Evolutionary conservation across 2,113 vertebrate species (phyloP).

Genomic region (Hippoglossus stenolepis): DNA sequence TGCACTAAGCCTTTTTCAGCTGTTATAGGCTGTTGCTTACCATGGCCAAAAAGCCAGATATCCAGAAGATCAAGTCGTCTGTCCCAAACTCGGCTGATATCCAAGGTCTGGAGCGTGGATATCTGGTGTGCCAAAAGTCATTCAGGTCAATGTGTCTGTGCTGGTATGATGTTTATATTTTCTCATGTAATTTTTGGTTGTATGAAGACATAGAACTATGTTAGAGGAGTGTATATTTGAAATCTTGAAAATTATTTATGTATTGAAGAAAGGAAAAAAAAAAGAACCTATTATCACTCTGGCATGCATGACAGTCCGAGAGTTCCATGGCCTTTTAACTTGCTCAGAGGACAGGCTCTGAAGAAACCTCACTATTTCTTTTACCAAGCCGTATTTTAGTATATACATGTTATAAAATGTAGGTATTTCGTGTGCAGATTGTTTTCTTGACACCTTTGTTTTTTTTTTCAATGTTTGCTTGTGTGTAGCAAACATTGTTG

Average conservation of each 20-base stretch:
- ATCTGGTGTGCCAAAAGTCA: conserved; percentile 78
- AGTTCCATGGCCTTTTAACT: conserved; percentile 63
- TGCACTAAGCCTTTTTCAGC: conserved; percentile 78
- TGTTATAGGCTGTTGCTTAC: conserved; percentile 79
- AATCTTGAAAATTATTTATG: conserved; percentile 66
- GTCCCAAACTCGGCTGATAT: conserved; percentile 40
- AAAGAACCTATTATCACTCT: conserved; percentile 24
- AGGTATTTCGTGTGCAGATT: conserved; percentile 36
- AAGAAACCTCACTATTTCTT: conserved; percentile 60
- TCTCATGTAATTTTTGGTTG: conserved; percentile 61
- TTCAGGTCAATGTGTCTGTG: conserved; percentile 78
- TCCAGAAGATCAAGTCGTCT: conserved; percentile 31
- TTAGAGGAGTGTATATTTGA: conserved; percentile 64
- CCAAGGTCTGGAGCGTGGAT: conserved; percentile 48
- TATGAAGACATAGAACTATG: conserved; percentile 65
- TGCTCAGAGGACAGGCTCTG: conserved; percentile 58
- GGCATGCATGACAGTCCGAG: conserved; percentile 63
- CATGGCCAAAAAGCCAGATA: conserved; percentile 72
- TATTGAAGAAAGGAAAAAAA: conserved; percentile 36
- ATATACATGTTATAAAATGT: conserved; percentile 30
- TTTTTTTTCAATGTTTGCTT: conserved; percentile 20
- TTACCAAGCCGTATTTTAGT: conserved; percentile 41
- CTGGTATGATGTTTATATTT: conserved; percentile 67
- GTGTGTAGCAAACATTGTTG: conserved; percentile 5
- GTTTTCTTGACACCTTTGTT: conserved; percentile 11